These are phyloP conservation scores for Mustela nigripes DNA, from an alignment of 2,113 vertebrate species.

Conservation along the genomic window DNA sequence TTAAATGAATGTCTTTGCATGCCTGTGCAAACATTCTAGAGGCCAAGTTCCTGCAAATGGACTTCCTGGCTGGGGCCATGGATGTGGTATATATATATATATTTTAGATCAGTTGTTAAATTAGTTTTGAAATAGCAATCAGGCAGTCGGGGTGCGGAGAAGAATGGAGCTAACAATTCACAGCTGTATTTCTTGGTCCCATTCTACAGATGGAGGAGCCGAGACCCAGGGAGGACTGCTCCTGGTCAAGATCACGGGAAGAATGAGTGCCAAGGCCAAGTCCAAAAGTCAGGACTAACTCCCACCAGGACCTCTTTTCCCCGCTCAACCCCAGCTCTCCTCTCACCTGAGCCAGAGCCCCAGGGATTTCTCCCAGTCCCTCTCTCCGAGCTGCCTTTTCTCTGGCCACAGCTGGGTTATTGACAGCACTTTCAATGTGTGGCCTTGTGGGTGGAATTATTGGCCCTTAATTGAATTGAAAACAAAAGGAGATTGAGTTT, in stretches of 20 bases:
- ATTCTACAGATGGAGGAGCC: not conserved
- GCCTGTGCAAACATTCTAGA: not conserved
- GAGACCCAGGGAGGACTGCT: not conserved
- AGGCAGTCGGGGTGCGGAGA: not conserved
- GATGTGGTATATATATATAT: not conserved
- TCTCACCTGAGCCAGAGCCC: fast-evolving
- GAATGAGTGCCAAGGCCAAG: not conserved
- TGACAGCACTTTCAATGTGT: not conserved
- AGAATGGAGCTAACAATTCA: not conserved
- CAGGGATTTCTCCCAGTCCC: fast-evolving
- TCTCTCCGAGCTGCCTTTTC: not conserved
- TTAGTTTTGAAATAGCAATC: not conserved
- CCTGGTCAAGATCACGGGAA: not conserved
- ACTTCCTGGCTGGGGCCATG: not conserved
- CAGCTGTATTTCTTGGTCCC: not conserved
- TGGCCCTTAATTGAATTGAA: slow-evolving; percentile 79
- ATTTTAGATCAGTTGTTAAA: not conserved
- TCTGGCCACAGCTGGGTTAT: not conserved
- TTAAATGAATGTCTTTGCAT: not conserved
- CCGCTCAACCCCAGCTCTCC: fast-evolving
- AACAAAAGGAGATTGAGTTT: slow-evolving; percentile 72
- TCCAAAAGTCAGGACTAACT: not conserved
- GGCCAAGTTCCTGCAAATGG: not conserved
- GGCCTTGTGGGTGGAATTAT: slow-evolving; percentile 59
- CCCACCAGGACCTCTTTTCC: fast-evolving